Percentiles rank a stretch among this genome's conserved stretches.
Conservation (phyloP, 2,797 vertebrate genomes). For the Glyptemys insculpta region DNA sequence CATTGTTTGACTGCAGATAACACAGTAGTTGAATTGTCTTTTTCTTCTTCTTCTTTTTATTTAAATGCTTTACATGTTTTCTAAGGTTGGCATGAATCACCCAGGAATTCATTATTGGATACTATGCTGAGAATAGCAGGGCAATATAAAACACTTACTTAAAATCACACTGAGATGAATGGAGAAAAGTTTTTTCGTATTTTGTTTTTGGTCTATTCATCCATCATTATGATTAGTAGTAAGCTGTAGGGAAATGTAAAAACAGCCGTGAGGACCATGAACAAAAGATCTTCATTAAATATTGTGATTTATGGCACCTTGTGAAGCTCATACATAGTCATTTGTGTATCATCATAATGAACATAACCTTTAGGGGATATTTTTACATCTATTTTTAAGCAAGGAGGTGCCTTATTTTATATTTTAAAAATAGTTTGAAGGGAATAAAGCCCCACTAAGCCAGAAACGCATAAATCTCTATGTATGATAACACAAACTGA, state of each 20-base stretch:
- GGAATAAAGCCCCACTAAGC: background rate
- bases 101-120: background rate
- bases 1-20: background rate
- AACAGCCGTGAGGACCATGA: background rate
- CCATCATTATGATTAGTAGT: fast-evolving
- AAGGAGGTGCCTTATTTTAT: background rate
- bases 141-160: fast-evolving
- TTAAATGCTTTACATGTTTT: background rate
- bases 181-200: background rate
- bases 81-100: background rate
- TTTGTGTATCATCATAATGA: background rate
- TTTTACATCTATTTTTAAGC: background rate
- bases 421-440: background rate
- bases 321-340: background rate
- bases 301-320: background rate
- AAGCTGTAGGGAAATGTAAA: background rate
- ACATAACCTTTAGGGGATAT: background rate
- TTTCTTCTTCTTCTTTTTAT: slow-evolving; percentile 27
- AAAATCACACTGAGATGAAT: background rate
- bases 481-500: fast-evolving
- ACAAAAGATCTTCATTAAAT: background rate
- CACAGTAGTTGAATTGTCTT: background rate
- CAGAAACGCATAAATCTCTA: background rate
- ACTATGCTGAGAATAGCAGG: background rate
- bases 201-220: background rate